These are phyloP conservation scores for Labroides dimidiatus DNA, from an alignment of 2,797 vertebrate genomes.

Conservation along the genomic window DNA sequence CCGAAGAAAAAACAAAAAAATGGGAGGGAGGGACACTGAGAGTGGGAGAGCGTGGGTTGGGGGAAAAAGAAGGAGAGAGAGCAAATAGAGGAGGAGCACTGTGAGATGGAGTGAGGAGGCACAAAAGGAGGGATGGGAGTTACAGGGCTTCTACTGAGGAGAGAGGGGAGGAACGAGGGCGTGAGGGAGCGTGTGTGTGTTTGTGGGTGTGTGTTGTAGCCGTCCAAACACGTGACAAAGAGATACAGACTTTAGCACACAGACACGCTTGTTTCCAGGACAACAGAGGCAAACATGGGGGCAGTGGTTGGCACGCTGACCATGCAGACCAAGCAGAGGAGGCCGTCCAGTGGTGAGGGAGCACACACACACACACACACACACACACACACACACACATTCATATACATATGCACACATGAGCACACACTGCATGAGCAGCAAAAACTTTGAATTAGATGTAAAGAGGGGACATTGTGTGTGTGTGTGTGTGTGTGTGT, in stretches of 20 bases:
- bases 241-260: conserved; percentile 69
- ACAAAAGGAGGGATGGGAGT: conserved; percentile 63
- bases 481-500: conserved; percentile 10
- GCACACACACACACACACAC: conserved; percentile 39
- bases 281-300: conserved; percentile 88
- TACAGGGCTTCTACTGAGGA: conserved; percentile 53
- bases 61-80: conserved; percentile 38
- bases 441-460: conserved; percentile 42
- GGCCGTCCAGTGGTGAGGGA: conserved; percentile 93
- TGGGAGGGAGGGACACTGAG: conserved; percentile 29
- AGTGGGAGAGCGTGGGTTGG: conserved; percentile 18
- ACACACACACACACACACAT: background rate
- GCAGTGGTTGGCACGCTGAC: conserved; percentile 97
- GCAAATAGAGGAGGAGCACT: conserved; percentile 55
- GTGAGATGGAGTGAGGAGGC: conserved; percentile 59
- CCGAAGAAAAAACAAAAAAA: conserved; percentile 53
- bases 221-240: conserved; percentile 73
- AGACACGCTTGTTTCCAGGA: conserved; percentile 80
- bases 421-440: conserved; percentile 1
- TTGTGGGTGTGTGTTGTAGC: conserved; percentile 49
- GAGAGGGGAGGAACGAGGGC: conserved; percentile 37
- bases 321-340: conserved; percentile 92
- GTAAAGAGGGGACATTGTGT: too few species aligned
- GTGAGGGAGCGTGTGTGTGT: conserved; percentile 51
- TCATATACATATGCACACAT: conserved; percentile 1